Percentiles rank a stretch among this genome's conserved stretches.
Conservation (phyloP, 2,888 invertebrate genomes). For the Mactromeris polynyma region DNA sequence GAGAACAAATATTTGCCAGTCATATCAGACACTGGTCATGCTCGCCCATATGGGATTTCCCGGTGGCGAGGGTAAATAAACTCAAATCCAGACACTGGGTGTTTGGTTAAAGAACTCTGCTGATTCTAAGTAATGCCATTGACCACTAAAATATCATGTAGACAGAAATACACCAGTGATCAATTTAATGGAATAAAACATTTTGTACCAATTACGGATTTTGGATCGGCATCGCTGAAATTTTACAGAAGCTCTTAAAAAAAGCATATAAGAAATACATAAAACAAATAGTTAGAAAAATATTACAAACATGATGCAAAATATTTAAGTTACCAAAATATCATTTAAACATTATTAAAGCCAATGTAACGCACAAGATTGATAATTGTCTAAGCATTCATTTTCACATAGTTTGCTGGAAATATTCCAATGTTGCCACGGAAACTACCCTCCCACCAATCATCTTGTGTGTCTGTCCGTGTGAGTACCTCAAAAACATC, state of each 20-base stretch:
- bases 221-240: too few species aligned
- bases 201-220: too few species aligned
- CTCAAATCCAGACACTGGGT: too few species aligned
- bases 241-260: neutral
- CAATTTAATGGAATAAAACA: too few species aligned
- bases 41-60: too few species aligned
- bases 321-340: neutral
- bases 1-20: too few species aligned
- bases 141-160: too few species aligned
- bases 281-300: neutral
- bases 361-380: neutral
- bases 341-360: neutral
- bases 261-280: neutral
- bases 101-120: too few species aligned
- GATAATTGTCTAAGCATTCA: conserved; percentile 6
- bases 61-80: too few species aligned
- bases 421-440: conserved; percentile 82
- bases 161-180: too few species aligned
- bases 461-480: conserved; percentile 79
- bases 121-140: too few species aligned
- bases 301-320: neutral
- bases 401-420: conserved; percentile 83
- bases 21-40: too few species aligned
- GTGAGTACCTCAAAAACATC: conserved; percentile 81
- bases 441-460: conserved; percentile 85